These are phyloP conservation scores for Eurytoma californica DNA, from an alignment of 2,888 invertebrate genomes.

Conservation along the genomic window DNA sequence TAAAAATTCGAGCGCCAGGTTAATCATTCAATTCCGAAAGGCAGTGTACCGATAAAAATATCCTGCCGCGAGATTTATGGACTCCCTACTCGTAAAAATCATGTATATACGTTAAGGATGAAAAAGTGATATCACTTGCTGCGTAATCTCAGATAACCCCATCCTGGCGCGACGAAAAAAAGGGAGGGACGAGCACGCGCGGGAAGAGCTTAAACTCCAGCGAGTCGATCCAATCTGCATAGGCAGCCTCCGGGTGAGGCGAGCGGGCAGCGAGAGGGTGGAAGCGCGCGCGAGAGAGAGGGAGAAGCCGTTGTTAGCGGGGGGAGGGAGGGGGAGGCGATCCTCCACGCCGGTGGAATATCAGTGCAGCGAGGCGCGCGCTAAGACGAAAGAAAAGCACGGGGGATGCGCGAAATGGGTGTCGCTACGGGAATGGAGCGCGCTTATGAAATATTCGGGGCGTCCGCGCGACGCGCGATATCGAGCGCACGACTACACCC, in stretches of 20 bases:
- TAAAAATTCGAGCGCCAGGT: too few relatives aligned
- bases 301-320: neutral
- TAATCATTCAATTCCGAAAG: too few relatives aligned
- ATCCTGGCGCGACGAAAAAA: too few relatives aligned
- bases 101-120: too few relatives aligned
- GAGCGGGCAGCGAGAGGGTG: neutral
- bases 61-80: too few relatives aligned
- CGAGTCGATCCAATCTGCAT: slow-evolving; percentile 25
- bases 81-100: too few relatives aligned
- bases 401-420: slow-evolving; percentile 31
- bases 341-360: too few relatives aligned
- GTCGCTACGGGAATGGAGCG: slow-evolving; percentile 54
- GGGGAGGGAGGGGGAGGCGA: neutral
- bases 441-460: slow-evolving; percentile 69
- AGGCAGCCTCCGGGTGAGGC: slow-evolving; percentile 30
- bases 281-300: neutral
- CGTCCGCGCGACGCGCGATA: slow-evolving; percentile 56
- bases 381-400: neutral
- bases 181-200: slow-evolving; percentile 58
- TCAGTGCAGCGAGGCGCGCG: neutral
- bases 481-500: slow-evolving; percentile 13
- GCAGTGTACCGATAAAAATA: too few relatives aligned
- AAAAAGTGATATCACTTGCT: too few relatives aligned
- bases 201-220: slow-evolving; percentile 50
- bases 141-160: too few relatives aligned